A percentile compares a stretch with the other conserved stretches of the same genome.
These are phyloP conservation scores for Epizoanthus rinbou DNA, from an alignment of 92 coral and sea anemone genomes.

Conservation along the genomic window DNA sequence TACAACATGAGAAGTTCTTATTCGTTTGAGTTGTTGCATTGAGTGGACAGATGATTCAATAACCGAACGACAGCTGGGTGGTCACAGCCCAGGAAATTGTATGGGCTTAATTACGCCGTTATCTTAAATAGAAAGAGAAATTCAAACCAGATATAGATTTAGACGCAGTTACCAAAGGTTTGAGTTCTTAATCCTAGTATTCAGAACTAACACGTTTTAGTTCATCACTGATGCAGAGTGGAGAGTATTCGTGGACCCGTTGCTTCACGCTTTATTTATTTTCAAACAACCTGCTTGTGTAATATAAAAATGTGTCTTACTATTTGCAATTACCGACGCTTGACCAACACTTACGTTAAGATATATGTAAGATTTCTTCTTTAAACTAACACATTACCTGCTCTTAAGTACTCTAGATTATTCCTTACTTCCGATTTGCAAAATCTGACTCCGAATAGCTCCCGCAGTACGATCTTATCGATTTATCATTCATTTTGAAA, in stretches of 20 bases:
- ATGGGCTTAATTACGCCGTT: conserved; percentile 35
- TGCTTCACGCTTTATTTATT: not conserved
- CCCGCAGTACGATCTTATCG: not conserved
- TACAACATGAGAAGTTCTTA: conserved; percentile 26
- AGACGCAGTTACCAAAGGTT: not conserved
- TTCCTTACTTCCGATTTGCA: too few relatives aligned
- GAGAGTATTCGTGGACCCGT: not conserved
- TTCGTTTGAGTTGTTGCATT: conserved; percentile 10
- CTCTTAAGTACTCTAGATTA: too few relatives aligned
- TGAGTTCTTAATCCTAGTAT: not conserved
- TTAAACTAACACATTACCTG: too few relatives aligned
- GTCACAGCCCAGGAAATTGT: not conserved
- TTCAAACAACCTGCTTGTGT: not conserved
- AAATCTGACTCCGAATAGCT: not conserved
- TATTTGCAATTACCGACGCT: too few relatives aligned
- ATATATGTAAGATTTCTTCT: too few relatives aligned
- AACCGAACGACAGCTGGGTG: conserved; percentile 32
- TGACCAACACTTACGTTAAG: too few relatives aligned
- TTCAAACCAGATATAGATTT: conserved; percentile 1
- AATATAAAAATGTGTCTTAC: too few relatives aligned
- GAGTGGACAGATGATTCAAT: conserved; percentile 41
- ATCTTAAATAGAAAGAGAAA: not conserved
- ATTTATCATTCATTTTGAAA: not conserved
- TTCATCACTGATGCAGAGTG: not conserved
- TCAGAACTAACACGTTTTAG: not conserved